These are phyloP conservation scores for Phasia obesa DNA, from an alignment of 2,888 invertebrate species.

Conservation along the genomic window DNA sequence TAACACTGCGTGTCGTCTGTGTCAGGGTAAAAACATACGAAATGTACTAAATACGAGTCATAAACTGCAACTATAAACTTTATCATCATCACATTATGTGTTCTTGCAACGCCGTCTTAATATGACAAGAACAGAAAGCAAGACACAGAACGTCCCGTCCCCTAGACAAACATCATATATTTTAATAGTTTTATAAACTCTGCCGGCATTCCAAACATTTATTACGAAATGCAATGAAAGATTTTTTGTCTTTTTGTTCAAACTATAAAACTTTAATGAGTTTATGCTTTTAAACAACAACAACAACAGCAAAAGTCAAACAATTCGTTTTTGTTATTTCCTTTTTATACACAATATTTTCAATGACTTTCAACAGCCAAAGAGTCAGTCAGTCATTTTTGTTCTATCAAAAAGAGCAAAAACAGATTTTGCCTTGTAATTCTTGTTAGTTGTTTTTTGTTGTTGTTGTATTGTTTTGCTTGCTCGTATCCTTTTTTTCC, in stretches of 20 bases:
- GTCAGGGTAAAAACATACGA: not conserved
- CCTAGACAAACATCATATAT: slow-evolving; percentile 38
- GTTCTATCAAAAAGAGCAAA: slow-evolving; percentile 9
- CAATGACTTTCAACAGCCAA: slow-evolving; percentile 52
- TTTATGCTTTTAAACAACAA: slow-evolving; percentile 50
- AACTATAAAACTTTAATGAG: slow-evolving; percentile 67
- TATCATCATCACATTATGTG: slow-evolving; percentile 49
- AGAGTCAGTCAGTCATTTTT: slow-evolving; percentile 22
- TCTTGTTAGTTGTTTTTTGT: slow-evolving; percentile 1
- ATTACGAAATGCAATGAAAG: slow-evolving; percentile 40
- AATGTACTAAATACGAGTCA: slow-evolving; percentile 7
- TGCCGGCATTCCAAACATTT: slow-evolving; percentile 34
- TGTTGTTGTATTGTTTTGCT: slow-evolving; percentile 3
- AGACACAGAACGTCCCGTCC: slow-evolving; percentile 4
- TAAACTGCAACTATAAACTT: slow-evolving; percentile 47
- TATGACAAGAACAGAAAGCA: not conserved
- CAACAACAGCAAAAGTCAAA: slow-evolving; percentile 13
- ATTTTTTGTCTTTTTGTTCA: slow-evolving; percentile 59
- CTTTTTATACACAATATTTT: slow-evolving; percentile 14
- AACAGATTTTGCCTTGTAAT: slow-evolving; percentile 38
- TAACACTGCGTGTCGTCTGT: not conserved
- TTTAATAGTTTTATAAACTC: slow-evolving; percentile 30
- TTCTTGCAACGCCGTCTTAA: slow-evolving; percentile 31
- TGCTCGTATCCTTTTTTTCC: slow-evolving; percentile 37
- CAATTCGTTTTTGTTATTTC: slow-evolving; percentile 50